These are phyloP conservation scores for Meiosimyza decipiens DNA, from an alignment of 2,888 invertebrate genomes.

Conservation along the genomic window DNA sequence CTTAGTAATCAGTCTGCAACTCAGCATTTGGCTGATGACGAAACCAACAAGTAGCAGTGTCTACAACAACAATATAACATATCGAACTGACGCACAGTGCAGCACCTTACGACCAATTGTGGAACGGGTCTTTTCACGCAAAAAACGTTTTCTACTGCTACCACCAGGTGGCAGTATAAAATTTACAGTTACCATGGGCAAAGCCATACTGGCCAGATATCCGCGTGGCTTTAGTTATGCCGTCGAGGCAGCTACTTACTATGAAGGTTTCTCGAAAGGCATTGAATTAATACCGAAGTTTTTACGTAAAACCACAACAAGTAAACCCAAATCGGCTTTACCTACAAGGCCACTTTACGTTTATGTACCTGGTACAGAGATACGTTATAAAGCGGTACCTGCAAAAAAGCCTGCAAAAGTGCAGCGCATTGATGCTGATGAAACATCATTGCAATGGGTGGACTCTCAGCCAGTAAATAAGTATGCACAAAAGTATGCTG, in stretches of 20 bases:
- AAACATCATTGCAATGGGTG: constrained; percentile 40
- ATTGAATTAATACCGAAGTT: constrained; percentile 60
- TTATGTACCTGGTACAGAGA: constrained; percentile 57
- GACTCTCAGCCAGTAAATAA: constrained; percentile 23
- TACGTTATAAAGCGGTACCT: constrained; percentile 58
- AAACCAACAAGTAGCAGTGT: neutral
- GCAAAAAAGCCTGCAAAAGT: constrained; percentile 45
- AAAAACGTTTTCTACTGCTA: constrained; percentile 58
- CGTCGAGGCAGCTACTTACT: constrained; percentile 58
- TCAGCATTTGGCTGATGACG: too few relatives aligned
- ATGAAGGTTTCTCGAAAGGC: constrained; percentile 55
- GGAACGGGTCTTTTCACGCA: constrained; percentile 58
- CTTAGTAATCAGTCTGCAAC: too few relatives aligned
- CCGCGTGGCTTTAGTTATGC: constrained; percentile 54
- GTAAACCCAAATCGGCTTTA: constrained; percentile 47
- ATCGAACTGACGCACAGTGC: too few relatives aligned
- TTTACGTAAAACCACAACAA: constrained; percentile 53
- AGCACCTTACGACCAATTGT: constrained; percentile 47
- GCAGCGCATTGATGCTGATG: constrained; percentile 52
- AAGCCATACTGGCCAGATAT: constrained; percentile 52
- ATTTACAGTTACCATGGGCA: constrained; percentile 55
- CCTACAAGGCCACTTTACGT: constrained; percentile 52
- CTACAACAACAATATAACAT: too few relatives aligned
- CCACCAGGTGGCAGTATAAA: constrained; percentile 58
- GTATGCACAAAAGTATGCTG: constrained; percentile 40